Evolutionary conservation across 2,888 invertebrate genomes (phyloP), one percentile per base, ranked within the genome.

Genomic region (Clunio marinus): DNA sequence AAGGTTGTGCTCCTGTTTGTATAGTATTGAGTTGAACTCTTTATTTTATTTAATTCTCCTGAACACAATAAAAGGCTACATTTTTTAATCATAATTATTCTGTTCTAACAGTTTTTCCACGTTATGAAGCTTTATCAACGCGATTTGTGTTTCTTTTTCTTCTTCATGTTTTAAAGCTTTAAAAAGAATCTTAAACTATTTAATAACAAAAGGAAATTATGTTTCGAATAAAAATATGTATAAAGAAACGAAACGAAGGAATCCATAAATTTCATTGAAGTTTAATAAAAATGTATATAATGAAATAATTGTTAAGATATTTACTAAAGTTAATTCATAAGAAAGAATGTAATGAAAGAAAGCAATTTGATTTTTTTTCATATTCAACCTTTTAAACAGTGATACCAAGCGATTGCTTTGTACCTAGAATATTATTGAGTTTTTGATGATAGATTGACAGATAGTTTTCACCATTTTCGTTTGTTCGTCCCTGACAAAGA

Each of bases 371-470:
- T n/a, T 45, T 4, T n/a, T n/a, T n/a, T n/a, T n/a, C n/a, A n/a
- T n/a, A n/a, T n/a, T n/a, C n/a, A 63, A 27, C 17, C 13, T 5
- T 41, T 77, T 82, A 89, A 63, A 91, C 89, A 71, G 89, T 89
- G 71, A 92, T 87, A 4, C 91, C 92, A 45, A 90, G 86, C 75
- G 91, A 88, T 66, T 78, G 78, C 70, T 79, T 79, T 69, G 78
- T 73, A 0, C 91, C 90, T 69, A 96, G 81, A 73, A 95, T 93
- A 74, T 92, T 89, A 1, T 91, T 88, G 51, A 96, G 83, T 72
- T 89, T 86, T 76, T 89, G 87, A 72, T 94, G 83, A 73, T 90
- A 87, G 69, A 83, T 83, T 72, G 83, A 84, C 73, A 89, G 83
- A 57, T 83, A 82, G 58, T 81, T 80, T 27, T 81, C 76, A 24